Evolutionary conservation across 2,797 vertebrate genomes (phyloP).

Genomic region (Ciconia nigra): DNA sequence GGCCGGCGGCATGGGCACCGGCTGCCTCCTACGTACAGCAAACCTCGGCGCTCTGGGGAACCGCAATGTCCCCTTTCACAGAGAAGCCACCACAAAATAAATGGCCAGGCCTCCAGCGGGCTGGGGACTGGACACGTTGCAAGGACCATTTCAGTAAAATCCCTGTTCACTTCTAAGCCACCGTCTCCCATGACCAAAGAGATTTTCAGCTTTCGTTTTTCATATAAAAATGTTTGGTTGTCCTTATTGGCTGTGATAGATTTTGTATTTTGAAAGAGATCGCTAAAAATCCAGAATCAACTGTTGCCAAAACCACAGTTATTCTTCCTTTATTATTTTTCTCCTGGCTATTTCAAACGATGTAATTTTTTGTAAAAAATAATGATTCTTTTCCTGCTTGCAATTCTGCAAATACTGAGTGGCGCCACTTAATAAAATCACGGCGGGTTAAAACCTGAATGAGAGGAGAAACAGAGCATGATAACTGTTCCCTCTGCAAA

Average conservation of each 20-base stretch:
- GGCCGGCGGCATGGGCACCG: not conserved
- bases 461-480: not conserved
- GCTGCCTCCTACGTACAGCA: not conserved
- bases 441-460: not conserved
- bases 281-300: not conserved
- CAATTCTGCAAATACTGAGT: not conserved
- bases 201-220: not conserved
- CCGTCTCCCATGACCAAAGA: not conserved
- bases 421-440: not conserved
- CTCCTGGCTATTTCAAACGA: not conserved
- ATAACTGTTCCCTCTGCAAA: not conserved
- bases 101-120: not conserved
- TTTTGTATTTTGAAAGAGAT: not conserved
- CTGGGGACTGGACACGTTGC: too few species aligned
- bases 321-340: not conserved
- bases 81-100: not conserved
- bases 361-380: not conserved
- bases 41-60: not conserved
- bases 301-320: not conserved
- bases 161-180: not conserved
- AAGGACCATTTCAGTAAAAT: not conserved
- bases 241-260: too few species aligned
- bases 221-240: not conserved
- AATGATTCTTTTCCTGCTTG: not conserved
- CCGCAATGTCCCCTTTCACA: not conserved